These are phyloP conservation scores for Laticauda laticaudata DNA, from an alignment of 2,113 vertebrate species.

Conservation along the genomic window DNA sequence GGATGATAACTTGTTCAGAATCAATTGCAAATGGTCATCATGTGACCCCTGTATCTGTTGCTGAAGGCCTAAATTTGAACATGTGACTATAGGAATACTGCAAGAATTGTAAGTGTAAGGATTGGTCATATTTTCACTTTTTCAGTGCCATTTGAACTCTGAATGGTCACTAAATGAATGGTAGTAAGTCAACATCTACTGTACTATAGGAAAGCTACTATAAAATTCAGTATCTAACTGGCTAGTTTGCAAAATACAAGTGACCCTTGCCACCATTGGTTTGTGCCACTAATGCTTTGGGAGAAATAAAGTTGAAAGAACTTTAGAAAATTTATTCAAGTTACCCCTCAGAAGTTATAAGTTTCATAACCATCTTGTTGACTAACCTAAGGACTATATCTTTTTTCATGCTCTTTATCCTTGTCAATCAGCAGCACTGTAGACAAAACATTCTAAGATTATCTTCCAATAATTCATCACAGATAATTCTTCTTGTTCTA, in stretches of 20 bases:
- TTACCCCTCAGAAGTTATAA: background rate
- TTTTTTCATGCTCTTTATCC: background rate
- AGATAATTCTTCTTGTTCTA: background rate
- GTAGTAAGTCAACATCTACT: background rate
- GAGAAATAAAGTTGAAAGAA: background rate
- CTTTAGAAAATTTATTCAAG: background rate
- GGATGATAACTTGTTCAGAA: conserved; percentile 2
- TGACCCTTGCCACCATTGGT: background rate
- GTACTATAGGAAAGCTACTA: background rate
- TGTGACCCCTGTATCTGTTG: background rate
- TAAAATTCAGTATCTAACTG: background rate
- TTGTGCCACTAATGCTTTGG: background rate
- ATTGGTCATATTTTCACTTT: background rate
- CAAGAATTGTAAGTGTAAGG: background rate
- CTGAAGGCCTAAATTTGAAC: background rate
- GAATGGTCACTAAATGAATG: background rate
- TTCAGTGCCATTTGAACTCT: background rate
- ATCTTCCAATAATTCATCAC: background rate
- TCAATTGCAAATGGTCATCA: background rate
- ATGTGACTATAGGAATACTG: background rate
- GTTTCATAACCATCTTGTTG: background rate
- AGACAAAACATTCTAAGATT: background rate
- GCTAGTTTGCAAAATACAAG: background rate
- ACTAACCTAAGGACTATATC: background rate
- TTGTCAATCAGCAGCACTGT: background rate